Evolutionary conservation across 2,888 invertebrate species (phyloP).

Genomic region (Ganaspis brasiliensis): DNA sequence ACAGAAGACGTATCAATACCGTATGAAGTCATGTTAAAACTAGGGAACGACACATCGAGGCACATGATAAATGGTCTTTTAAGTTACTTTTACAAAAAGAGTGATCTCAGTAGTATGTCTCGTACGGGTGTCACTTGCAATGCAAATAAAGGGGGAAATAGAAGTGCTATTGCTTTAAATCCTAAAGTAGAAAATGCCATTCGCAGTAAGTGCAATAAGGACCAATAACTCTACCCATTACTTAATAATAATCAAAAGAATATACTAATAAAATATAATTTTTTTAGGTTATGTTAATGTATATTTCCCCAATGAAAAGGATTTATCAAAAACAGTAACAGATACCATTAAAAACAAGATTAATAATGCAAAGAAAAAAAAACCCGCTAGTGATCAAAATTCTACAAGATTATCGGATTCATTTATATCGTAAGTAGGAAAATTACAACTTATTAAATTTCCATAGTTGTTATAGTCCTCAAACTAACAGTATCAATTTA

Average conservation of each 20-base stretch:
- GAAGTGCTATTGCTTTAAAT: neutral
- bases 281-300: neutral
- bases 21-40: neutral
- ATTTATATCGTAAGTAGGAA: neutral
- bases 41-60: neutral
- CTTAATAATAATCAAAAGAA: neutral
- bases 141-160: neutral
- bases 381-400: neutral
- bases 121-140: neutral
- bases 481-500: too few species aligned
- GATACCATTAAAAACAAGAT: neutral
- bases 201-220: neutral
- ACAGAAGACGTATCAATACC: neutral
- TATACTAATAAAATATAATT: too few species aligned
- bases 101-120: neutral
- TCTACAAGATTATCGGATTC: neutral
- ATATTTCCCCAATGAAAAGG: neutral
- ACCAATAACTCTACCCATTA: neutral
- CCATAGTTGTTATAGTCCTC: too few species aligned
- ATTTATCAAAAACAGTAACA: neutral
- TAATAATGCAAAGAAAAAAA: neutral
- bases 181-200: neutral
- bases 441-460: too few species aligned
- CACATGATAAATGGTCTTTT: neutral
- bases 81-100: neutral